These are phyloP conservation scores for Drosophila infuscata DNA, from an alignment of 2,888 invertebrate genomes.

Conservation along the genomic window DNA sequence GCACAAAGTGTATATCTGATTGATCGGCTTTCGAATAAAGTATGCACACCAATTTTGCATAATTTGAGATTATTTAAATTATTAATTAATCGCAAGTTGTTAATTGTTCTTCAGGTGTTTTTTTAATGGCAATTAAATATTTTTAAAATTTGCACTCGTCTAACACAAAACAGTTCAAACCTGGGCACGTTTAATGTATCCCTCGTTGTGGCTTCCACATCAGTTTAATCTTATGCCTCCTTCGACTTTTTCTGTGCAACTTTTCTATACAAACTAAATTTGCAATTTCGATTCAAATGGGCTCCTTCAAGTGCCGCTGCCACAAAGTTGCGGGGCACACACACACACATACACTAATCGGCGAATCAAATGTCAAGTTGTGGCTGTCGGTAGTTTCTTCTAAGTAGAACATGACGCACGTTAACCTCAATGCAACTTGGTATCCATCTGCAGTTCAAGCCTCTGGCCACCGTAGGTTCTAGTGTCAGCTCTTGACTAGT, in stretches of 20 bases:
- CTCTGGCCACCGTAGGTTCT: not conserved
- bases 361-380: slow-evolving; percentile 74
- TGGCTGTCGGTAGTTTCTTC: slow-evolving; percentile 51
- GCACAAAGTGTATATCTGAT: not conserved
- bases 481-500: slow-evolving; percentile 14
- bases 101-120: not conserved
- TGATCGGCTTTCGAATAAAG: not conserved
- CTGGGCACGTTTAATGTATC: slow-evolving; percentile 5
- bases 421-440: slow-evolving; percentile 54
- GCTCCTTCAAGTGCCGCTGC: slow-evolving; percentile 9
- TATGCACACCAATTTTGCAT: not conserved
- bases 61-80: not conserved
- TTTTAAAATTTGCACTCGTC: not conserved
- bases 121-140: not conserved
- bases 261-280: slow-evolving; percentile 40
- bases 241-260: slow-evolving; percentile 28
- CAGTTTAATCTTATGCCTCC: slow-evolving; percentile 16
- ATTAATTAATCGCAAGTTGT: not conserved
- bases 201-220: slow-evolving; percentile 39
- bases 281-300: slow-evolving; percentile 45
- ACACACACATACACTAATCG: slow-evolving; percentile 60
- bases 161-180: not conserved
- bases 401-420: slow-evolving; percentile 68
- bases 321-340: slow-evolving; percentile 18
- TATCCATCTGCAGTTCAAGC: slow-evolving; percentile 5